Evolutionary conservation across 2,797 vertebrate species (phyloP).

Genomic region (Enteromius fasciolatus): DNA sequence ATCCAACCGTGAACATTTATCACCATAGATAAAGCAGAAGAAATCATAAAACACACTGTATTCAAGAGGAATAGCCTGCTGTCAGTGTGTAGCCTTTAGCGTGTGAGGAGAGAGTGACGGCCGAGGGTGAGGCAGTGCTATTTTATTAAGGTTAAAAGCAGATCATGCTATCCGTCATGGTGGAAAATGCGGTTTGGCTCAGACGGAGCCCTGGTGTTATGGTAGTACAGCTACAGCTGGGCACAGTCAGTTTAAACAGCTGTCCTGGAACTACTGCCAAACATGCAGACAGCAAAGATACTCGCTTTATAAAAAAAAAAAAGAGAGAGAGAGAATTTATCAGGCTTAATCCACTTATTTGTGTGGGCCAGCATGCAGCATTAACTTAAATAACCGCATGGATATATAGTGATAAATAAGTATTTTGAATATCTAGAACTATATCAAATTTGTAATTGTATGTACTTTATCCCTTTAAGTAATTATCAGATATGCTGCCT

Average conservation of each 20-base stretch:
- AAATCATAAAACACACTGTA: slow-evolving; percentile 38
- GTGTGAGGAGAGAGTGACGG: slow-evolving; percentile 34
- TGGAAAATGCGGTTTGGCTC: slow-evolving; percentile 60
- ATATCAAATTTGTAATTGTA: background rate
- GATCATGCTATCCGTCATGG: slow-evolving; percentile 60
- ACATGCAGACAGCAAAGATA: slow-evolving; percentile 38
- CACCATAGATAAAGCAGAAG: slow-evolving; percentile 34
- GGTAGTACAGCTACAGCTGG: slow-evolving; percentile 47
- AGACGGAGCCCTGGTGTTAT: slow-evolving; percentile 60
- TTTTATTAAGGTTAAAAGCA: slow-evolving; percentile 68
- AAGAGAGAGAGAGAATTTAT: slow-evolving; percentile 20
- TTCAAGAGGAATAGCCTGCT: slow-evolving; percentile 37
- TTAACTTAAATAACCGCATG: slow-evolving; percentile 43
- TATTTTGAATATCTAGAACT: background rate
- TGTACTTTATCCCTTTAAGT: background rate
- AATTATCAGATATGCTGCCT: background rate
- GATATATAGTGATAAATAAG: slow-evolving; percentile 19
- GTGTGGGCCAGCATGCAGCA: slow-evolving; percentile 28
- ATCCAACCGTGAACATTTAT: slow-evolving; percentile 41
- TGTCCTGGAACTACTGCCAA: slow-evolving; percentile 54
- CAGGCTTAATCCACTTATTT: slow-evolving; percentile 52
- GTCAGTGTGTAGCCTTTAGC: slow-evolving; percentile 37
- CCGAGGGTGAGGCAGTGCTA: slow-evolving; percentile 52
- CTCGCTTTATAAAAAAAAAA: slow-evolving; percentile 10
- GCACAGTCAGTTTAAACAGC: slow-evolving; percentile 62